Conservation (phyloP, 1,140 invertebrate species). For the Euwallacea fornicatus region DNA sequence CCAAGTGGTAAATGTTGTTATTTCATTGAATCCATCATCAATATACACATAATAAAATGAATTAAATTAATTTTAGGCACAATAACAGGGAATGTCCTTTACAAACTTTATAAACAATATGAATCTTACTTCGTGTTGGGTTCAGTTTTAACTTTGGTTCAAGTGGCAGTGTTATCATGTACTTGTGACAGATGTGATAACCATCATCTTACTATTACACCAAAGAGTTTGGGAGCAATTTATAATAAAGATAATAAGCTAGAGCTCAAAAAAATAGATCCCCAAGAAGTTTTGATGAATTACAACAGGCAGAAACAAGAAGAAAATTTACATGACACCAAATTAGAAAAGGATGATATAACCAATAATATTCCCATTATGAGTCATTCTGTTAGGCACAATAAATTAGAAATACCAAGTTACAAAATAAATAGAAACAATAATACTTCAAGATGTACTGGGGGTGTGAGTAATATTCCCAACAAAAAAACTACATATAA, state of each 20-base stretch:
- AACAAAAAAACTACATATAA: background rate
- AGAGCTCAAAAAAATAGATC: constrained; percentile 14
- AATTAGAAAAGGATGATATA: too few species aligned
- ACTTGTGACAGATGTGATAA: constrained; percentile 28
- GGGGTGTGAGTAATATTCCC: too few species aligned
- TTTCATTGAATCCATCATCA: background rate
- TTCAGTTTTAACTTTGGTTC: constrained; percentile 35
- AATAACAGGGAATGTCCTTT: constrained; percentile 37
- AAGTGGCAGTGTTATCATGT: constrained; percentile 38
- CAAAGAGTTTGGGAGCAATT: constrained; percentile 37
- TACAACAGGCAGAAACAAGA: background rate
- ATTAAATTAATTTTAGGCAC: constrained; percentile 26
- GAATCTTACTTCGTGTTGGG: constrained; percentile 27
- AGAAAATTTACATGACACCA: too few species aligned
- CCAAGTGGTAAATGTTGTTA: constrained; percentile 29
- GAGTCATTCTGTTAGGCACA: too few species aligned
- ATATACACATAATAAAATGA: background rate
- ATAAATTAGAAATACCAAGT: too few species aligned
- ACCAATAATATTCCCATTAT: too few species aligned
- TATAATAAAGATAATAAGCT: constrained; percentile 32
- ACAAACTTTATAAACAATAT: constrained; percentile 36
- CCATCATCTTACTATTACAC: constrained; percentile 38
- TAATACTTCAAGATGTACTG: too few species aligned
- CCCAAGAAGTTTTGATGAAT: constrained; percentile 26
- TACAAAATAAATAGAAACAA: too few species aligned